Conservation (phyloP, 1,140 invertebrate species). For the Bombus pascuorum region DNA sequence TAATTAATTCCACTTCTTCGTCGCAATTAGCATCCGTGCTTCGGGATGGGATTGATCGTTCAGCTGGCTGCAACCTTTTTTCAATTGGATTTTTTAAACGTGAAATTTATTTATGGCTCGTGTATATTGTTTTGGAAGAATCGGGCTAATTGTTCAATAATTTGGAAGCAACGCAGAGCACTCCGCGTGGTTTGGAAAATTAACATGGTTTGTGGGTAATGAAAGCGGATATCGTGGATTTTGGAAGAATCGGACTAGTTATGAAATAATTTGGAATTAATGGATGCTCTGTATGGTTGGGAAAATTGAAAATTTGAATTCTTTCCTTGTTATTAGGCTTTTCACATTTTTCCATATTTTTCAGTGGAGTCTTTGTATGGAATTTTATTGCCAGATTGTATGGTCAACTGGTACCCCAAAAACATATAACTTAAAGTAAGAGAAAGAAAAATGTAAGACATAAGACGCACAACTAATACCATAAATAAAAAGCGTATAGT, state of each 20-base stretch:
- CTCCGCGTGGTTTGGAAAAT: not conserved
- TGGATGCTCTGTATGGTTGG: not conserved
- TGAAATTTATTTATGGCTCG: not conserved
- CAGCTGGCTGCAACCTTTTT: not conserved
- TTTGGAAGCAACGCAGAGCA: not conserved
- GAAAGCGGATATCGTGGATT: too few relatives aligned
- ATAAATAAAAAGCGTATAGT: too few relatives aligned
- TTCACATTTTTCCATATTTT: not conserved
- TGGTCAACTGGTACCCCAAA: too few relatives aligned
- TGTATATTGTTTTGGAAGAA: too few relatives aligned
- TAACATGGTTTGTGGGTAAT: too few relatives aligned
- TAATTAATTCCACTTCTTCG: constrained; percentile 61
- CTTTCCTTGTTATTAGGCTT: not conserved
- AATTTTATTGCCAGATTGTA: too few relatives aligned
- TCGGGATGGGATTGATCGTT: not conserved
- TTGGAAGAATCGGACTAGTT: not conserved
- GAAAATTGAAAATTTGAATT: not conserved
- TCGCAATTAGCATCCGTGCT: constrained; percentile 19
- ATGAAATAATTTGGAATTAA: not conserved
- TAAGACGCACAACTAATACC: too few relatives aligned
- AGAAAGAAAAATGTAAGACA: too few relatives aligned
- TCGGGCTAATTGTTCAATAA: not conserved
- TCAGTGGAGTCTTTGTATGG: not conserved
- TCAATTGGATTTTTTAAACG: not conserved
- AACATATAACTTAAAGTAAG: too few relatives aligned